Evolutionary conservation across 2,797 vertebrate species (phyloP).

Genomic region (Brachyrhaphis roseni): DNA sequence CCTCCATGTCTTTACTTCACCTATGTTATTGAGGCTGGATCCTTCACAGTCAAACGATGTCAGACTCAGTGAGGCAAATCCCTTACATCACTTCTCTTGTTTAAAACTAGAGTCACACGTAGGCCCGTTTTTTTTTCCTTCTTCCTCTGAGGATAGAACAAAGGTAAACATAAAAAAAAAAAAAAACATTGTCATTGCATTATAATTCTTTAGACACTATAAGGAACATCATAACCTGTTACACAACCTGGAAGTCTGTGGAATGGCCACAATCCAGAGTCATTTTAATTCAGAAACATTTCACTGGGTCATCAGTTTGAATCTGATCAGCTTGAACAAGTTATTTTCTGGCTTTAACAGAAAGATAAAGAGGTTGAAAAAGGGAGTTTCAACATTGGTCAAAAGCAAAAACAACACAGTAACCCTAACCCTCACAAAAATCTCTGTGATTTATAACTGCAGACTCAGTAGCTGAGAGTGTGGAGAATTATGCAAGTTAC

Average conservation of each 20-base stretch:
- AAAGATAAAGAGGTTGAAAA: not conserved
- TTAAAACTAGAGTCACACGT: not conserved
- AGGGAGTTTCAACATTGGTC: not conserved
- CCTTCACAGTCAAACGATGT: constrained; percentile 20
- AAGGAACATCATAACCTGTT: not conserved
- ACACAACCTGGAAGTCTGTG: not conserved
- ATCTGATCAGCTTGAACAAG: not conserved
- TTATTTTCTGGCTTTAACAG: not conserved
- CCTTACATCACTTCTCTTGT: constrained; percentile 25
- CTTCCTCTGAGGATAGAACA: not conserved
- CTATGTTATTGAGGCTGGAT: constrained; percentile 6
- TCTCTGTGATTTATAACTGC: not conserved
- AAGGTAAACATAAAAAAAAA: not conserved
- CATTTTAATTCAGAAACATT: not conserved
- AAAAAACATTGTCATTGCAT: not conserved
- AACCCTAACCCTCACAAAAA: not conserved
- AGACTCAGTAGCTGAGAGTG: not conserved
- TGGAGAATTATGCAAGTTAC: not conserved
- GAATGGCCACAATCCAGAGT: not conserved
- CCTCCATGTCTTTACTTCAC: constrained; percentile 1
- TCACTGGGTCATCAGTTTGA: not conserved
- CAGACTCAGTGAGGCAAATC: constrained; percentile 20
- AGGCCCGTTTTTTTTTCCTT: not conserved
- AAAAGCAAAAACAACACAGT: not conserved
- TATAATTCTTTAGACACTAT: not conserved